A percentile compares a stretch with the other conserved stretches of the same genome.
These are phyloP conservation scores for Toxonevra muliebris DNA, from an alignment of 2,888 invertebrate genomes.

Conservation along the genomic window DNA sequence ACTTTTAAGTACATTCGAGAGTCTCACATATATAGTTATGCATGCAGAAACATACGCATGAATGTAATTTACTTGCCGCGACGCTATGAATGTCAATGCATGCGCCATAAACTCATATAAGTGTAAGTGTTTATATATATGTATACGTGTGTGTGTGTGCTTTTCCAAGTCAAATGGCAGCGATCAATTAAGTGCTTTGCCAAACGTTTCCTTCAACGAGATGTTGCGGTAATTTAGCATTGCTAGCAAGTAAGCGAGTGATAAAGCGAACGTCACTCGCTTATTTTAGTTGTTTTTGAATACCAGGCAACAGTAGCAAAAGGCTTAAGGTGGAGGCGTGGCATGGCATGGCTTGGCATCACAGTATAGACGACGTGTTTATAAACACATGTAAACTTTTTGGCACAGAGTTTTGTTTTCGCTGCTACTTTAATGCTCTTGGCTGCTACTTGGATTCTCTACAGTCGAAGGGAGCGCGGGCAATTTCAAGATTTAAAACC, in stretches of 20 bases:
- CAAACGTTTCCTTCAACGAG: no score
- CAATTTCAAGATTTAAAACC: conserved; percentile 9
- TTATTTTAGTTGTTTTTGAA: no score
- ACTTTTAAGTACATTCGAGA: background rate
- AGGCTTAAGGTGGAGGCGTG: no score
- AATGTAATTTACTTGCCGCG: conserved; percentile 12
- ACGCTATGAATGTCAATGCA: background rate
- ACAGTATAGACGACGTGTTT: conserved; percentile 6
- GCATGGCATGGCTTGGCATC: background rate
- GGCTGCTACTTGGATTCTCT: background rate
- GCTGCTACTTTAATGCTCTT: background rate
- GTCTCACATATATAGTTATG: background rate
- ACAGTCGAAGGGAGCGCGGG: background rate
- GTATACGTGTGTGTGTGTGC: background rate
- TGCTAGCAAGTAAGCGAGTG: no score
- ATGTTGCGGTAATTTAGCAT: background rate
- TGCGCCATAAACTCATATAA: background rate
- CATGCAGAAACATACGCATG: conserved; percentile 8
- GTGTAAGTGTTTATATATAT: background rate
- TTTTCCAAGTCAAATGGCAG: conserved; percentile 23
- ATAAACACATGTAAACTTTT: conserved; percentile 18
- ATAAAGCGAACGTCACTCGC: no score
- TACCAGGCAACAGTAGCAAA: no score
- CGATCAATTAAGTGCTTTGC: conserved; percentile 23
- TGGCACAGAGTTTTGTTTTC: background rate